Conservation (phyloP, 2,797 vertebrate species). For the Liasis olivaceus region DNA sequence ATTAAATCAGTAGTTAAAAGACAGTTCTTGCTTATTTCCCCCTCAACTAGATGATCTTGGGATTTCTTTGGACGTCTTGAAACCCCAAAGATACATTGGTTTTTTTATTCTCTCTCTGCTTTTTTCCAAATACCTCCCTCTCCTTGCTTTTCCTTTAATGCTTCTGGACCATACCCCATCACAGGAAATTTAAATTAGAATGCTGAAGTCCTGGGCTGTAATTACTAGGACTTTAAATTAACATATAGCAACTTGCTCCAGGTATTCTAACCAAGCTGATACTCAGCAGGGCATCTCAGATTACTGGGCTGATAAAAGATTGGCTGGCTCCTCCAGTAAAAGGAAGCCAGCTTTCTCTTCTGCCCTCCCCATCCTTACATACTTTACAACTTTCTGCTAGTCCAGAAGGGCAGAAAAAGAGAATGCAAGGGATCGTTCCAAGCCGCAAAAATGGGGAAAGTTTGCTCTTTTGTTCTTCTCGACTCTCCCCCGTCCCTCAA, state of each 20-base stretch:
- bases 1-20: not conserved
- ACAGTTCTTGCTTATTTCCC: not conserved
- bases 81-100: not conserved
- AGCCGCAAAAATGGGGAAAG: slow-evolving; percentile 39
- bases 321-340: slow-evolving; percentile 57
- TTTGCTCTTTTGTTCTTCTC: not conserved
- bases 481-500: no score
- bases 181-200: slow-evolving; percentile 64
- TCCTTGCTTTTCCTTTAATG: slow-evolving; percentile 13
- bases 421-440: slow-evolving; percentile 30
- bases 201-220: slow-evolving; percentile 61
- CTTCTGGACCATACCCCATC: slow-evolving; percentile 37
- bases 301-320: slow-evolving; percentile 66
- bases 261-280: slow-evolving; percentile 72
- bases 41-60: not conserved
- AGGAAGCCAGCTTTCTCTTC: slow-evolving; percentile 56
- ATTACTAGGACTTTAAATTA: slow-evolving; percentile 70
- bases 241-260: slow-evolving; percentile 66
- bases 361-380: not conserved
- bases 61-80: not conserved
- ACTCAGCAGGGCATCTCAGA: slow-evolving; percentile 66
- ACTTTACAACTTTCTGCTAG: slow-evolving; percentile 32
- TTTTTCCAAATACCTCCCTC: not conserved
- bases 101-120: not conserved
- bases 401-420: slow-evolving; percentile 39